Evolutionary conservation across 2,797 vertebrate genomes (phyloP).

Genomic region (Telmatherina bonti): DNA sequence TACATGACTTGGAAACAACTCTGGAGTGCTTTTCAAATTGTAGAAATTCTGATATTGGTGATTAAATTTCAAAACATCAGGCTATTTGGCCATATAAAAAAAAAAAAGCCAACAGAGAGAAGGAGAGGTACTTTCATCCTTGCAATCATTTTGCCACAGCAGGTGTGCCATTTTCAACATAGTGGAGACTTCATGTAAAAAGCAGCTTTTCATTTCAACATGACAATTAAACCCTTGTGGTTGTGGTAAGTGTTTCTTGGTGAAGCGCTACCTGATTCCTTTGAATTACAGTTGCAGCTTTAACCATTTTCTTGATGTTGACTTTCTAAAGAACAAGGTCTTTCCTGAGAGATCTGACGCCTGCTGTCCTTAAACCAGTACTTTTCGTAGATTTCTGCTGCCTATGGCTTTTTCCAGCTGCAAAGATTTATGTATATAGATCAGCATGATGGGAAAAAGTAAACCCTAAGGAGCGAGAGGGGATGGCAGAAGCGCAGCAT

Average conservation of each 20-base stretch:
- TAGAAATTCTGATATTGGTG: conserved; percentile 33
- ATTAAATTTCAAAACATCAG: conserved; percentile 58
- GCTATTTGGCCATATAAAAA: conserved; percentile 33
- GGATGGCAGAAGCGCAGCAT: conserved; percentile 17
- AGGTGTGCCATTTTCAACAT: conserved; percentile 49
- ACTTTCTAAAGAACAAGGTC: conserved; percentile 45
- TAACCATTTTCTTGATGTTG: conserved; percentile 41
- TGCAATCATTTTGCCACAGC: conserved; percentile 58
- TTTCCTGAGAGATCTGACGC: conserved; percentile 8
- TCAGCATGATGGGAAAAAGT: conserved; percentile 23
- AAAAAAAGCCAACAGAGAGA: conserved; percentile 34
- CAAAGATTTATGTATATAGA: conserved; percentile 28
- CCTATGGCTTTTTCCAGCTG: conserved; percentile 28
- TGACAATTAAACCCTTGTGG: conserved; percentile 39
- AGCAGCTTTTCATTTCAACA: conserved; percentile 52
- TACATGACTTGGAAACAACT: conserved; percentile 41
- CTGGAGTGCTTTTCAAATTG: conserved; percentile 43
- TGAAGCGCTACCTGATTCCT: conserved; percentile 28
- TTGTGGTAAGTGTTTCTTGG: conserved; percentile 23
- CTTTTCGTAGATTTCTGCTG: conserved; percentile 25
- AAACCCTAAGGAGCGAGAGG: conserved; percentile 21
- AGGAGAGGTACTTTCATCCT: conserved; percentile 49
- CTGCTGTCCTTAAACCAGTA: conserved; percentile 39
- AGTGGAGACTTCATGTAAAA: conserved; percentile 36
- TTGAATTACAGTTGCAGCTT: conserved; percentile 31